Percentiles rank a stretch among this genome's conserved stretches.
Evolutionary conservation across 1,140 invertebrate species (phyloP).

Genomic region (Mamestra configurata): DNA sequence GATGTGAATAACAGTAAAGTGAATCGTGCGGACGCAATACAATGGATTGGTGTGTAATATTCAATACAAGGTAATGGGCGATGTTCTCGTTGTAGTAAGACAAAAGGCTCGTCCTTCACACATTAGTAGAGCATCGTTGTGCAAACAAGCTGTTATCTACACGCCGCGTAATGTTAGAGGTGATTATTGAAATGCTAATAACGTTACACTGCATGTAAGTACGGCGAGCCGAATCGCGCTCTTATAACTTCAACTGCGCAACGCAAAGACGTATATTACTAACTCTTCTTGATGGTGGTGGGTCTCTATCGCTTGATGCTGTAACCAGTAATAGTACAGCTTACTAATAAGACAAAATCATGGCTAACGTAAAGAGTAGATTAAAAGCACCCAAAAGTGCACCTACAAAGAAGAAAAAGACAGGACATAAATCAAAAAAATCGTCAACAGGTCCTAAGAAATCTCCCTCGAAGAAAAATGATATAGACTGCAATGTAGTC

Average conservation of each 20-base stretch:
- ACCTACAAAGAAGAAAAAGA: slow-evolving; percentile 60
- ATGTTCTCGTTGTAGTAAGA: slow-evolving; percentile 74
- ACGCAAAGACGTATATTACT: slow-evolving; percentile 60
- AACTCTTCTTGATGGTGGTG: slow-evolving; percentile 80
- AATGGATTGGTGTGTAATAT: slow-evolving; percentile 55
- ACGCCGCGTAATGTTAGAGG: slow-evolving; percentile 77
- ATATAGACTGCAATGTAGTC: slow-evolving; percentile 44
- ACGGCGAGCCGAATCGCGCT: slow-evolving; percentile 64
- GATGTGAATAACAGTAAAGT: slow-evolving; percentile 39
- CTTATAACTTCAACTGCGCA: slow-evolving; percentile 46
- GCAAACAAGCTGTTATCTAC: slow-evolving; percentile 76
- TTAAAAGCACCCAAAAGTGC: slow-evolving; percentile 73
- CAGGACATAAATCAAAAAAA: slow-evolving; percentile 58
- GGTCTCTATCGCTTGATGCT: slow-evolving; percentile 76
- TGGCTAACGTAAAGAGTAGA: slow-evolving; percentile 84
- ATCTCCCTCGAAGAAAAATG: slow-evolving; percentile 26
- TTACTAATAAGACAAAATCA: slow-evolving; percentile 67
- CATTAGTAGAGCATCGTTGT: slow-evolving; percentile 82
- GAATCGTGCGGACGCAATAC: slow-evolving; percentile 37
- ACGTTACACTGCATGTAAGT: slow-evolving; percentile 83
- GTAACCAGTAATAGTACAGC: slow-evolving; percentile 65
- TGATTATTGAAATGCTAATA: slow-evolving; percentile 82
- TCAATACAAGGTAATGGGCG: slow-evolving; percentile 77
- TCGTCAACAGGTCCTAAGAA: slow-evolving; percentile 62
- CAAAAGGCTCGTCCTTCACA: slow-evolving; percentile 86